Evolutionary conservation across 2,797 vertebrate genomes (phyloP).

Genomic region (Columba guinea): DNA sequence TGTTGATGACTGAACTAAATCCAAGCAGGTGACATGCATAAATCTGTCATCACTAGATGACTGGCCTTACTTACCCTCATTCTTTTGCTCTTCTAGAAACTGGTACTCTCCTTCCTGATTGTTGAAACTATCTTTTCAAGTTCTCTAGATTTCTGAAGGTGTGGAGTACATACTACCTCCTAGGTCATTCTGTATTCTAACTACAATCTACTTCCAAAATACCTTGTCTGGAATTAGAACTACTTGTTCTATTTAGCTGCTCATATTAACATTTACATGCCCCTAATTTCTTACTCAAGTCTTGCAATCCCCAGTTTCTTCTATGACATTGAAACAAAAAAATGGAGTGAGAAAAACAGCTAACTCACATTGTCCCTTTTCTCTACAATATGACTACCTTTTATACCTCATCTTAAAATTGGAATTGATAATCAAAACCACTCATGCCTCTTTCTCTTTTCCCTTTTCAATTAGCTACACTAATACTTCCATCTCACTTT

Average conservation of each 20-base stretch:
- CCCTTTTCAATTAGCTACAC: not conserved
- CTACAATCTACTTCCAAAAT: not conserved
- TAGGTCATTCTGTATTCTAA: not conserved
- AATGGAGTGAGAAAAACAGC: not conserved
- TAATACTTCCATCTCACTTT: not conserved
- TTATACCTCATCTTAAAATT: not conserved
- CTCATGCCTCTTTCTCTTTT: not conserved
- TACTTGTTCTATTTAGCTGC: not conserved
- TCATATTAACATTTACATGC: not conserved
- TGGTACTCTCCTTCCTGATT: not conserved
- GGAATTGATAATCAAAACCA: not conserved
- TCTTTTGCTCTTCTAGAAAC: not conserved
- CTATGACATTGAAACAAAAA: not conserved
- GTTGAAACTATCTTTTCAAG: not conserved
- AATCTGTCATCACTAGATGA: not conserved
- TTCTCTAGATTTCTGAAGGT: not conserved
- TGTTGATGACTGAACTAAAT: not conserved
- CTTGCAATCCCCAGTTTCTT: not conserved
- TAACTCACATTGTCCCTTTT: not conserved
- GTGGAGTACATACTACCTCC: not conserved
- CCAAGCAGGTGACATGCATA: not conserved
- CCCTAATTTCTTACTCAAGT: not conserved
- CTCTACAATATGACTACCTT: not conserved
- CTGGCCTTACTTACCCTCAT: not conserved
- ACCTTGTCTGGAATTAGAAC: not conserved